Evolutionary conservation across 2,113 vertebrate genomes (phyloP), one percentile per base, ranked within the genome.

Genomic region (Peromyscus maniculatus): DNA sequence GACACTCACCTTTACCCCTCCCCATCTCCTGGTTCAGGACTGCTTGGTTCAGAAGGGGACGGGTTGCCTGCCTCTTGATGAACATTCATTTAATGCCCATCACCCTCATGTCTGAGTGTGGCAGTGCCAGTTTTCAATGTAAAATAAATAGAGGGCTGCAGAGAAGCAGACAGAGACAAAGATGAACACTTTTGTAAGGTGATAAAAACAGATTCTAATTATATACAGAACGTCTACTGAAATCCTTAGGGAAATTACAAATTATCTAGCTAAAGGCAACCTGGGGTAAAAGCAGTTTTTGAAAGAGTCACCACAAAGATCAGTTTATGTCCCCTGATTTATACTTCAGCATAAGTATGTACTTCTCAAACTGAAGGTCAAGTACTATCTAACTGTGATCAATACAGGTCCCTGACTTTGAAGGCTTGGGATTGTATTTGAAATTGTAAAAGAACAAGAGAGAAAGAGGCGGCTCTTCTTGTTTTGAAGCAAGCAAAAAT

Each of bases 171-270:
- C 87, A 77, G 62, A 96, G 94, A 95, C 59, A 94, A 49, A 89
- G 67, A 16, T 72, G 21, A 66, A 55, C 0, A 7, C 96, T 62
- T 83, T 7, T 66, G 77, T 7, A 87, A 96, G 95, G 87, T 78
- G 84, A 98, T 94, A 86, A 90, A 96, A 97, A 96, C 86, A 74
- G 0, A 1, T 94, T 96, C 97, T 97, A 97, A 97, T 93, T 96
- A 97, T 71, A 96, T 74, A 91, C 71, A 95, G 88, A 94, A 39
- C 2, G 5, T 72, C 91, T 97, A 69, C 64, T 89, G 92, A 98
- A 97, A 96, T 93, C 96, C 87, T 93, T 21, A n/a, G 89, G 92
- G 97, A 97, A 97, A 96, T 96, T 95, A 91, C 2, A 43, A 86
- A 98, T 93, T 87, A 97, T 84, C 52, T 36, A 95, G 82, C 46